These are phyloP conservation scores for Onychomys arenicola DNA, from an alignment of 2,797 vertebrate genomes.

Conservation along the genomic window DNA sequence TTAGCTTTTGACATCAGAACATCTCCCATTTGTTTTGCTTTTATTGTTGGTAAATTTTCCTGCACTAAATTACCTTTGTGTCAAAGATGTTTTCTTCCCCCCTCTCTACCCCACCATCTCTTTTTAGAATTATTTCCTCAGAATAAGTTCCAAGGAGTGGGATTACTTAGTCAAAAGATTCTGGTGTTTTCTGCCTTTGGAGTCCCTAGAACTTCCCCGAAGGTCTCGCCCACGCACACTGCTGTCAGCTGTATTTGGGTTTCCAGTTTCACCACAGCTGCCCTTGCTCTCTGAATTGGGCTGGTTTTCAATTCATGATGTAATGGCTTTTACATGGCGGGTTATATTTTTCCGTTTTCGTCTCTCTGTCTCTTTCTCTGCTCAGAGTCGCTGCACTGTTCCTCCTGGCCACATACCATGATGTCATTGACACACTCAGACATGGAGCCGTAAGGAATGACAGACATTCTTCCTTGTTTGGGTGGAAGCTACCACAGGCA, in stretches of 20 bases:
- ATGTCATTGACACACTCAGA: background rate
- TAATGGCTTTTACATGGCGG: slow-evolving; percentile 15
- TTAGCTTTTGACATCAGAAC: background rate
- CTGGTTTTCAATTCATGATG: slow-evolving; percentile 58
- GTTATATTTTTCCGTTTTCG: background rate
- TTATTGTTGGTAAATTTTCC: background rate
- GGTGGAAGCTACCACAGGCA: slow-evolving; percentile 19
- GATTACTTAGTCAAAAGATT: slow-evolving; percentile 30
- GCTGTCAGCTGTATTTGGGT: background rate
- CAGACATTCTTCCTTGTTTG: slow-evolving; percentile 37
- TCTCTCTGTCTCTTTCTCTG: background rate
- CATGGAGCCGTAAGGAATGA: background rate
- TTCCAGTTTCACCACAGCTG: background rate
- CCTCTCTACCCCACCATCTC: background rate
- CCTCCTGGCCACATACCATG: background rate
- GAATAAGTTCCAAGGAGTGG: background rate
- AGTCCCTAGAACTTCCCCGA: background rate
- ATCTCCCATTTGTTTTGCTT: background rate
- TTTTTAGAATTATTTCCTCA: slow-evolving; percentile 3
- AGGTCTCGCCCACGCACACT: background rate
- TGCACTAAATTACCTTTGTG: background rate
- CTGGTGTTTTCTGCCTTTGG: slow-evolving; percentile 25
- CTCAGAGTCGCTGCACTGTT: background rate
- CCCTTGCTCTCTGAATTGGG: background rate
- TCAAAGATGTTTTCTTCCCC: background rate